Evolutionary conservation across 1,140 invertebrate genomes (phyloP), one percentile per base, ranked within the genome.

Genomic region (Penaeus indicus): DNA sequence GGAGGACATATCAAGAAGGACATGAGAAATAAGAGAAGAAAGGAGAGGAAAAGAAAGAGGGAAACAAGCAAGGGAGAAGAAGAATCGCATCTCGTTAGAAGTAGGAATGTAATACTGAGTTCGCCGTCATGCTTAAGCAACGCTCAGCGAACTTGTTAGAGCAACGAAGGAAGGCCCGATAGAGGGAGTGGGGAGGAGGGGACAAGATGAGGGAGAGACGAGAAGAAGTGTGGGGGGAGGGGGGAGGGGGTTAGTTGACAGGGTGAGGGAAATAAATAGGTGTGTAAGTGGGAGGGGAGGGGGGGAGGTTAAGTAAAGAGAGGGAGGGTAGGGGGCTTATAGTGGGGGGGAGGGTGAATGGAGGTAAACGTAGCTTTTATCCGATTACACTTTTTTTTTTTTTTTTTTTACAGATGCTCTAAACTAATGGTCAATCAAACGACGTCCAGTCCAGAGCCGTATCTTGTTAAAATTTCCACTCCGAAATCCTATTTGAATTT

Each of bases 391-490:
- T 38, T 47, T 21, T 60, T 75, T 38, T 72, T 19, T 42, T 60
- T 61, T 16, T 47, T 54, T 38, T 62, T 81, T 83, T 88, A 84
- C 87, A 84, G 80, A 79, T 27, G 69, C 81, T 78, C 81, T 88
- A 88, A 42, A 88, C 87, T 88, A 88, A 88, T 88, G 87, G 87
- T 88, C 87, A 88, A 88, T 88, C 87, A 75, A 84, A 78, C 47
- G 82, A 83, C 87, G 87, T 88, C 87, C 80, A 67, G 87, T 88
- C 87, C 87, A 88, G 87, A 78, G 38, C 82, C 81, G 64, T 88
- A 88, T 88, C 87, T 88, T 88, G 87, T 88, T 88, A 88, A 88
- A 88, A 88, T 88, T 88, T 88, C 87, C 87, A 88, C 87, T 88
- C 87, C 87, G 87, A 64, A 77, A 88, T 88, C 87, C 87, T 84